These are phyloP conservation scores for Bombycilla garrulus DNA, from an alignment of 2,113 vertebrate genomes.

Conservation along the genomic window DNA sequence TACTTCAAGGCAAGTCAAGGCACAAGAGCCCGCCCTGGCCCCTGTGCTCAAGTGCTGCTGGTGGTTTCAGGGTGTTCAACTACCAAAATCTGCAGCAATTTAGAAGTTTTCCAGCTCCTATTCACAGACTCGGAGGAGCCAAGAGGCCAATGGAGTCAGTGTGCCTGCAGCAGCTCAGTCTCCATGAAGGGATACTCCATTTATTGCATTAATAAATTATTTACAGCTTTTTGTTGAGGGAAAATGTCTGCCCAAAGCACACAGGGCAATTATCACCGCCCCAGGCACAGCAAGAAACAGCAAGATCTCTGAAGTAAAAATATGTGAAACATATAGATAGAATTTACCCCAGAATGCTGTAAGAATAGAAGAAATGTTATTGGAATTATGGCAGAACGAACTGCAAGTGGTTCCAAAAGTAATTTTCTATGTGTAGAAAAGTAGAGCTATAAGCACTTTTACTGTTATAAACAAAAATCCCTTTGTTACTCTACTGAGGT, in stretches of 20 bases:
- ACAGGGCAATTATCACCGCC: background rate
- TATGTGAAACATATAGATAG: accelerated
- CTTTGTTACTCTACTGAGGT: background rate
- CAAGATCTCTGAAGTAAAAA: background rate
- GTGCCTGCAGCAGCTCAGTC: background rate
- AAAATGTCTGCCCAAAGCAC: background rate
- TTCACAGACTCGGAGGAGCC: background rate
- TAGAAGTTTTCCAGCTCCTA: background rate
- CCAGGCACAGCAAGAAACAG: background rate
- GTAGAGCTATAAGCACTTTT: background rate
- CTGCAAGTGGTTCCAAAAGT: background rate
- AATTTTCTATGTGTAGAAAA: background rate
- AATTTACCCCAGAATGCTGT: background rate
- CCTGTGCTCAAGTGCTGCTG: background rate
- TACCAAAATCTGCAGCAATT: background rate
- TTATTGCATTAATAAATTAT: background rate
- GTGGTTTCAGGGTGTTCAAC: background rate
- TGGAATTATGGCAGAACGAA: background rate
- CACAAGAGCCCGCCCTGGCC: background rate
- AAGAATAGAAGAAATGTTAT: background rate
- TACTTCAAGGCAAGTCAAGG: background rate
- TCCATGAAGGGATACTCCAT: background rate
- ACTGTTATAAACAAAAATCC: background rate
- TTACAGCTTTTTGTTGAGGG: background rate
- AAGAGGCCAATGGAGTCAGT: background rate